Percentiles rank a stretch among this genome's conserved stretches.
These are phyloP conservation scores for Oreochromis spilurus DNA, from an alignment of 2,113 vertebrate species.

Conservation along the genomic window DNA sequence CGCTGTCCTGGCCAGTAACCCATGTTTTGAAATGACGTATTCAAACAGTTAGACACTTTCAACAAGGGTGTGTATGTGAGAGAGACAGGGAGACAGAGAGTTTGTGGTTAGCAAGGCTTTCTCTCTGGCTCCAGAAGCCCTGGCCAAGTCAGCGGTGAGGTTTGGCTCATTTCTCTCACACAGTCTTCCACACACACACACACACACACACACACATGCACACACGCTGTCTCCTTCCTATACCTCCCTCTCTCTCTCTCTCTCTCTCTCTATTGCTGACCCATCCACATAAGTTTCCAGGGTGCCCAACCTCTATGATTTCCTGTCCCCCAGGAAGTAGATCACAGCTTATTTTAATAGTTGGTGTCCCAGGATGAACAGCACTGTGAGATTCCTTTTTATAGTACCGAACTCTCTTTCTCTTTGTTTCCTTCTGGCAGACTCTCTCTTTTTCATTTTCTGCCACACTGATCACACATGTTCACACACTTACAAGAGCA, in stretches of 20 bases:
- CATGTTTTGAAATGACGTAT: conserved; percentile 66
- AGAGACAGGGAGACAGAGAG: conserved; percentile 36
- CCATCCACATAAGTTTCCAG: conserved; percentile 1
- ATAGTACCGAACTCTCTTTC: background rate
- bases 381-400: background rate
- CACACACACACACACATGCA: conserved; percentile 4
- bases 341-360: conserved; percentile 24
- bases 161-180: conserved; percentile 61
- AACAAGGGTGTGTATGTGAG: conserved; percentile 28
- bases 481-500: background rate
- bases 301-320: background rate
- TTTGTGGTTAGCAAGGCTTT: conserved; percentile 67
- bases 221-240: conserved; percentile 14
- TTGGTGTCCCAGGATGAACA: conserved; percentile 39
- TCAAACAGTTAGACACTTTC: conserved; percentile 54
- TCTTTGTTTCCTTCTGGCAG: background rate
- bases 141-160: conserved; percentile 72
- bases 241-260: background rate
- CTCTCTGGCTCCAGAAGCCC: conserved; percentile 73
- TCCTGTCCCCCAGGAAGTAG: conserved; percentile 4
- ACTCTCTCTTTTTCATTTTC: background rate
- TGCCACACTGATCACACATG: background rate
- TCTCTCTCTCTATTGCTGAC: background rate
- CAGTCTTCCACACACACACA: background rate
- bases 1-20: conserved; percentile 32